phyloP scores from a whole-genome alignment of 2,888 invertebrate genomes.

The Mythimna impura region DNA sequence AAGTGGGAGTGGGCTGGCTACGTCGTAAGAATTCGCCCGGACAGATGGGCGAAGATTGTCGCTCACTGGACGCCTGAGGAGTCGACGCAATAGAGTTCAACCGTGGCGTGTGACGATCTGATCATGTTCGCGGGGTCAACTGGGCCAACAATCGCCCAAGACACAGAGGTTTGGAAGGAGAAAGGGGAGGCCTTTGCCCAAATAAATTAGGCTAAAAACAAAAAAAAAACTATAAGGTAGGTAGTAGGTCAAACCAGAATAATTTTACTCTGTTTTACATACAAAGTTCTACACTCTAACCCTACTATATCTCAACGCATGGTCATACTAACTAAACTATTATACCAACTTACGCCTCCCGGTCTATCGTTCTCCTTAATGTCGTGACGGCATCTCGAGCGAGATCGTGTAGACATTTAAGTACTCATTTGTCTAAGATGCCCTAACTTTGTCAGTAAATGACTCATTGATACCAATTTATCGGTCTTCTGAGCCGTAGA shows the following conservation, averaged over 20 bases:
- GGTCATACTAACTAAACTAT: background rate
- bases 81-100: too few relatives aligned
- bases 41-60: too few relatives aligned
- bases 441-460: slow-evolving; percentile 47
- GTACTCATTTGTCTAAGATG: slow-evolving; percentile 55
- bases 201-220: too few relatives aligned
- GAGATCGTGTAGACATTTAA: slow-evolving; percentile 49
- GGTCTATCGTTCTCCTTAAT: slow-evolving; percentile 40
- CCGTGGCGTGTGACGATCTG: too few relatives aligned
- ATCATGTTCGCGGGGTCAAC: too few relatives aligned
- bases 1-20: too few relatives aligned
- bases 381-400: slow-evolving; percentile 39
- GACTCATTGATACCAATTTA: slow-evolving; percentile 47
- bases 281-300: background rate
- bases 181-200: too few relatives aligned
- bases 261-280: background rate
- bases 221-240: too few relatives aligned
- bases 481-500: slow-evolving; percentile 23
- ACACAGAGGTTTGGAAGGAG: too few relatives aligned
- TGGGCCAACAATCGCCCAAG: too few relatives aligned
- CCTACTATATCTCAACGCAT: slow-evolving; percentile 11
- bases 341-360: slow-evolving; percentile 20
- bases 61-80: too few relatives aligned
- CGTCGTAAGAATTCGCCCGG: too few relatives aligned
- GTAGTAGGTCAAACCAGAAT: background rate